Evolutionary conservation across 1,140 invertebrate species (phyloP).

Genomic region (Lethrus apterus): DNA sequence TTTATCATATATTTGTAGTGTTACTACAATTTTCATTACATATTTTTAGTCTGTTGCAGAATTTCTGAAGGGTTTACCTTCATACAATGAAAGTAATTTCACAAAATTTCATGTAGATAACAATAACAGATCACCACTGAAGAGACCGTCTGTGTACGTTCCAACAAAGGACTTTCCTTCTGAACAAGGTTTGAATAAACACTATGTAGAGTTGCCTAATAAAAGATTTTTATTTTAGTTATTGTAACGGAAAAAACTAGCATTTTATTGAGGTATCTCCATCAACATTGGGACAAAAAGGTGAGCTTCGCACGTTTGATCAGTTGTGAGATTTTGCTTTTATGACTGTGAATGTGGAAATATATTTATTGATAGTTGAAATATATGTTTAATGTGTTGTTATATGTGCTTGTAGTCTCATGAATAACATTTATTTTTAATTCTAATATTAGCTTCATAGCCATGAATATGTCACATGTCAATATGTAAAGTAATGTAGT

Average conservation of each 20-base stretch:
- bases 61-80: constrained; percentile 85
- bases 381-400: no score
- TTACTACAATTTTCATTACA: background rate
- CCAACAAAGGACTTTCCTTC: constrained; percentile 84
- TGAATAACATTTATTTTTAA: no score
- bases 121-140: constrained; percentile 73
- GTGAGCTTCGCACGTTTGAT: no score
- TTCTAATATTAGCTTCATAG: no score
- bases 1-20: background rate
- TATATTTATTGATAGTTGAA: no score
- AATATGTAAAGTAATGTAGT: no score
- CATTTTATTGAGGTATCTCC: constrained; percentile 84
- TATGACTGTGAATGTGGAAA: no score
- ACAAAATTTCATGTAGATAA: constrained; percentile 80
- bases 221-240: constrained; percentile 51
- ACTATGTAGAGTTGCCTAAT: constrained; percentile 7
- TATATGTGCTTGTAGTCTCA: no score
- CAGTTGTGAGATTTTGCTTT: no score
- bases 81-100: constrained; percentile 86
- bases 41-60: constrained; percentile 65
- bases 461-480: no score
- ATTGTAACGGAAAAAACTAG: constrained; percentile 94
- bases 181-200: constrained; percentile 62
- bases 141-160: constrained; percentile 82
- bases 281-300: constrained; percentile 92